Evolutionary conservation across 23 tunicate genomes (phyloP), one percentile per base, ranked within the genome.

Genomic region (Phallusia fumigata): DNA sequence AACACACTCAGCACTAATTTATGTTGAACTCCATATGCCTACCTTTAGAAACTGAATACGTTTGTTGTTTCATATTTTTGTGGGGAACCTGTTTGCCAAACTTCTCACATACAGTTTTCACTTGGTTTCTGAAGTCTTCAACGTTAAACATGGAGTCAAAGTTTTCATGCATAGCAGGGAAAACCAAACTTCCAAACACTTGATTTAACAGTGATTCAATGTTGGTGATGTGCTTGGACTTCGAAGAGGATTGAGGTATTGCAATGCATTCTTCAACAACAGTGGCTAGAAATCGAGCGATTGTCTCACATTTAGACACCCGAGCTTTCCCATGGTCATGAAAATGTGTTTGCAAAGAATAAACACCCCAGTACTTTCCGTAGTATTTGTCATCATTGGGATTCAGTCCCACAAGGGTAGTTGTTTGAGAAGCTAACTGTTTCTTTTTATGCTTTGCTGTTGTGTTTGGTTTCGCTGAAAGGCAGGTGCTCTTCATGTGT

Each of bases 281-380:
- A 32, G 36, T 74, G 22, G 77, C 77, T 31, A 74, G 77, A 33
- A 32, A 74, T 6, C 35, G 31, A 19, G 77, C 77, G 6, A 19
- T 21, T 58, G 26, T 1, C 16, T 58, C 69, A 32, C 78, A 65
- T 45, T 85, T 79, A 0, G 83, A 33, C n/a, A 85, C 13, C 18
- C 78, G 36, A 3, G 32, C 52, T 31, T 65, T 80, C 0, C 52
- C 33, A 33, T 82, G 86, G 21, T 85, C 75, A 19, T 74, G 19
- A 0, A 31, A 69, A 36, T 91, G 96, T 10, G 87, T 83, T 79
- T 83, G 91, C 18, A 91, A 76, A 26, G 50, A 79, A 78, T 47
- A 91, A 12, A 91, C 76, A 31, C 88, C 78, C 87, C 86, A 86
- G 69, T 91, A 91, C 34, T 91, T 78, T 0, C 35, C 82, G 24